phyloP scores from a whole-genome alignment of 2,888 invertebrate species.

The Nomada goodeniana region DNA sequence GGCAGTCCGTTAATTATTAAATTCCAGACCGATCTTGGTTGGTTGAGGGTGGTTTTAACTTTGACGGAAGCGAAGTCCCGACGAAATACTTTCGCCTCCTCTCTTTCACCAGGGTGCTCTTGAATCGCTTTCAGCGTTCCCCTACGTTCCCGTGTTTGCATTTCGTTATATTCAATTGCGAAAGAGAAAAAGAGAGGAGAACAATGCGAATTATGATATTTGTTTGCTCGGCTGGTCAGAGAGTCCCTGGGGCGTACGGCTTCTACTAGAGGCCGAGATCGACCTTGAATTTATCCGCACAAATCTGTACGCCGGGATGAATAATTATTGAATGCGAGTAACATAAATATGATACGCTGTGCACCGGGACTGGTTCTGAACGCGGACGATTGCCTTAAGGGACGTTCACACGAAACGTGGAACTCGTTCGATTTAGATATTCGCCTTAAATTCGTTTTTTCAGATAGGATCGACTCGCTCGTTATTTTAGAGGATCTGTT shows the following conservation, averaged over 20 bases:
- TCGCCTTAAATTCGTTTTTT: not conserved
- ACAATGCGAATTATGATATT: conserved; percentile 84
- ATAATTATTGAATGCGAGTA: conserved; percentile 69
- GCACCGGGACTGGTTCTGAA: conserved; percentile 58
- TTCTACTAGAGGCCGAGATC: conserved; percentile 65
- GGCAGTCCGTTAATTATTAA: conserved; percentile 65
- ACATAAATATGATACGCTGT: conserved; percentile 68
- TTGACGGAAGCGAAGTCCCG: conserved; percentile 44
- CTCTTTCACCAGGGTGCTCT: not conserved
- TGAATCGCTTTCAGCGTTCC: conserved; percentile 62
- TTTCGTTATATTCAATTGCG: conserved; percentile 84
- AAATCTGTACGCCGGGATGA: conserved; percentile 66
- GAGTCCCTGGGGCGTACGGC: conserved; percentile 67
- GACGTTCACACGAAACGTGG: conserved; percentile 48
- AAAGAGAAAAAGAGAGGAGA: conserved; percentile 74
- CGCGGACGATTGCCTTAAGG: conserved; percentile 51
- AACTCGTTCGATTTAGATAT: not conserved
- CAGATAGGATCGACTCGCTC: too few species aligned
- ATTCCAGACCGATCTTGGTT: conserved; percentile 63
- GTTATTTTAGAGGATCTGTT: too few species aligned
- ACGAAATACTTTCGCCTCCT: conserved; percentile 49
- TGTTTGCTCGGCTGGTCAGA: conserved; percentile 80
- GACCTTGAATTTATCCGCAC: conserved; percentile 71
- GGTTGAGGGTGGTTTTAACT: conserved; percentile 48
- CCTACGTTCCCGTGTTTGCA: conserved; percentile 80